Evolutionary conservation across 1,140 invertebrate species (phyloP), one percentile per base, ranked within the genome.

Genomic region (Uloborus diversus): DNA sequence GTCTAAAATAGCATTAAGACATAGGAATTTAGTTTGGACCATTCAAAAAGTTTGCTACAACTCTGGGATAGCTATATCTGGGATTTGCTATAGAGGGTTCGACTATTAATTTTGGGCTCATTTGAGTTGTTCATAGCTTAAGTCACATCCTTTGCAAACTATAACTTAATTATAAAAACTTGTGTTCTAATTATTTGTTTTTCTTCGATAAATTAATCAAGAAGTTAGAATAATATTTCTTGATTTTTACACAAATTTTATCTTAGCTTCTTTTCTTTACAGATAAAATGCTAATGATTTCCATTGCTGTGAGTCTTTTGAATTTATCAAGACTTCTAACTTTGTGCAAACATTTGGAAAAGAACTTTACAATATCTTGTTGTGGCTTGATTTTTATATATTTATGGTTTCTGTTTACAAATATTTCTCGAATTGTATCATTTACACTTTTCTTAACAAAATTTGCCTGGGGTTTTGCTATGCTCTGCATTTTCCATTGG

Each of bases 401-500:
- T 28, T 27, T 66, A n/a, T 78, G 73, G 73, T 70, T 56, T 35
- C 32, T 78, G 4, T 78, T 78, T 30, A 78, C 62, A 2, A 78
- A 53, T 23, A 57, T 78, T 28, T 78, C 73, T 7, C 37, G 73
- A 11, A 11, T 78, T 14, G 14, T 78, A 42, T 65, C 73, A 17
- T 78, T 78, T 17, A 56, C 73, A 4, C 32, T 78, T 5, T 78
- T 78, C 49, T 65, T 78, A 51, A 66, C 62, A 17, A 78, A 78
- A 57, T 78, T 78, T 37, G 28, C 57, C 4, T 30, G 65, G 30
- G 73, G 61, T 42, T 78, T 78, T 42, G 11, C 62, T 17, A 78
- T 78, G 49, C 59, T 78, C 4, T 78, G 73, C 23, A 28, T 78
- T 4, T 78, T 78, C 23, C 73, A 78, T 42, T 78, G 73, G 73